These are phyloP conservation scores for Lycaon pictus DNA, from an alignment of 2,113 vertebrate genomes.

Conservation along the genomic window DNA sequence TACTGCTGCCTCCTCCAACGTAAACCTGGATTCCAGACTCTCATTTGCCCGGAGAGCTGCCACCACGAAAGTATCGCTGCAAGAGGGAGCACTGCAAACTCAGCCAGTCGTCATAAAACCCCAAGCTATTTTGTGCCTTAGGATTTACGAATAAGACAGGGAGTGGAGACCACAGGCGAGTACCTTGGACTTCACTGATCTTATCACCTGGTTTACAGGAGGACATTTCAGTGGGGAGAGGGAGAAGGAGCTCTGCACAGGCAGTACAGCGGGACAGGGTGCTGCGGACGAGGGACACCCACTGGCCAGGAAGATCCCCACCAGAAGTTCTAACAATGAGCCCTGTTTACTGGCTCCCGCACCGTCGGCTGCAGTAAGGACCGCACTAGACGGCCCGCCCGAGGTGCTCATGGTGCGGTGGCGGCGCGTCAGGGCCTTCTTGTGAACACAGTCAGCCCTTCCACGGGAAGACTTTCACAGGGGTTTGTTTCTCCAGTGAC, in stretches of 20 bases:
- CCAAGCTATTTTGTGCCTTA: conserved; percentile 5
- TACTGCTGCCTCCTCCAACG: neutral
- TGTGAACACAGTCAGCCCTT: conserved; percentile 2
- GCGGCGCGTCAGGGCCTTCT: neutral
- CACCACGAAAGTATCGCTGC: neutral
- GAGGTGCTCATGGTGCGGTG: neutral
- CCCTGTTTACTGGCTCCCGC: conserved; percentile 42
- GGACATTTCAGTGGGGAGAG: neutral
- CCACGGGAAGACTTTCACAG: neutral
- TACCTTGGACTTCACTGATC: neutral
- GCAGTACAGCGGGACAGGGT: neutral
- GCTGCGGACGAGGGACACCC: neutral
- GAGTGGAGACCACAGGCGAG: neutral
- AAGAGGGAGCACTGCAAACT: neutral
- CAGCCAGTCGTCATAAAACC: conserved; percentile 10
- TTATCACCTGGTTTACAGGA: neutral
- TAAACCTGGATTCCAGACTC: neutral
- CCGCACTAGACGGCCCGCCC: neutral
- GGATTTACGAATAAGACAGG: conserved; percentile 25
- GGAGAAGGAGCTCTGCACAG: neutral
- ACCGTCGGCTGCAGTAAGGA: neutral
- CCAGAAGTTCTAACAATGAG: conserved; percentile 27
- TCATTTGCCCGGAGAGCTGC: neutral
- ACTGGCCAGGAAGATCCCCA: neutral
- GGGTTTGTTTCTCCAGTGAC: conserved; percentile 28